These are phyloP conservation scores for Ophion costatus DNA, from an alignment of 2,888 invertebrate genomes.

Conservation along the genomic window DNA sequence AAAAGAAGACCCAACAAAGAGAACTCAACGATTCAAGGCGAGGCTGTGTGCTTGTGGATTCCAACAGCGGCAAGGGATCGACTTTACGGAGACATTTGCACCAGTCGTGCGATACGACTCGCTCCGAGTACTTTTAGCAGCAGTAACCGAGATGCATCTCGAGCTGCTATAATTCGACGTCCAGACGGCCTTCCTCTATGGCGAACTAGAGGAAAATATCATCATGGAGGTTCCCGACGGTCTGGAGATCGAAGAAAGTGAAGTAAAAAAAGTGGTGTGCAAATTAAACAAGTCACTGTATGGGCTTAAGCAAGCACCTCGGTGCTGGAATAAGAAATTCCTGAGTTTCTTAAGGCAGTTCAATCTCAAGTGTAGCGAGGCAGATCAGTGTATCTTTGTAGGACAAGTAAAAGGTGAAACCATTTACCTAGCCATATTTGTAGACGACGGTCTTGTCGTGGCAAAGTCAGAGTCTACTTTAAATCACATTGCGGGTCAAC, in stretches of 20 bases:
- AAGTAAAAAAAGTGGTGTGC: not conserved
- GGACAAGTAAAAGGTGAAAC: not conserved
- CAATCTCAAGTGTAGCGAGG: not conserved
- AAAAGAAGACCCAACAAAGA: conserved; percentile 32
- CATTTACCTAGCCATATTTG: not conserved
- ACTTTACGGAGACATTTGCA: conserved; percentile 60
- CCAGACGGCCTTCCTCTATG: conserved; percentile 32
- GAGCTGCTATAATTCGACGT: not conserved
- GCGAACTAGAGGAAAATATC: conserved; percentile 69
- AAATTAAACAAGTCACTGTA: not conserved
- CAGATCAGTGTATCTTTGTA: not conserved
- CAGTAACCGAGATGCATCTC: conserved; percentile 11
- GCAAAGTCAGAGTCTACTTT: not conserved
- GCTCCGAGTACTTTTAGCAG: conserved; percentile 54
- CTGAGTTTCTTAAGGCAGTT: not conserved
- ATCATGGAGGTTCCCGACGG: conserved; percentile 64
- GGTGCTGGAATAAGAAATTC: not conserved
- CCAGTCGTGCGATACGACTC: conserved; percentile 66
- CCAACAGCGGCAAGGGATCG: conserved; percentile 66
- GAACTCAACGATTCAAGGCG: conserved; percentile 70
- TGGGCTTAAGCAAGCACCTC: not conserved
- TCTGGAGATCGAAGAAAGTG: not conserved
- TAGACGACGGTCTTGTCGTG: not conserved
- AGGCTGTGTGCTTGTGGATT: conserved; percentile 71
- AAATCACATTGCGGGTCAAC: too few relatives aligned